These are phyloP conservation scores for Ylistrum balloti DNA, from an alignment of 1,140 invertebrate genomes.

Conservation along the genomic window DNA sequence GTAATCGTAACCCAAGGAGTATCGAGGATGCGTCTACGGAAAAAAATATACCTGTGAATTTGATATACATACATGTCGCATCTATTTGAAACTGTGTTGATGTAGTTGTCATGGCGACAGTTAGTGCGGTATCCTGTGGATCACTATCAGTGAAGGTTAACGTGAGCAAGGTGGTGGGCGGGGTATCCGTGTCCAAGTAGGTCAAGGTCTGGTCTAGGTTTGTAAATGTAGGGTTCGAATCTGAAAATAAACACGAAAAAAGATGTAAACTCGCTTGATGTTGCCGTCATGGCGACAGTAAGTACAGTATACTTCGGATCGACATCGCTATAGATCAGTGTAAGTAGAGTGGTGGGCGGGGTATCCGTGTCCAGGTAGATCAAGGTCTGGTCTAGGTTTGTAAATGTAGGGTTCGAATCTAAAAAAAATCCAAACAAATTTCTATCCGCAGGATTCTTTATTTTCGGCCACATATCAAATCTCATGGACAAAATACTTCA, in stretches of 20 bases:
- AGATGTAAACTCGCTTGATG: slow-evolving; percentile 41
- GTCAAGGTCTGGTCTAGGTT: slow-evolving; percentile 48
- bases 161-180: slow-evolving; percentile 13
- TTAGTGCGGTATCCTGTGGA: slow-evolving; percentile 12
- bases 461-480: too few relatives aligned
- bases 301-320: slow-evolving; percentile 2
- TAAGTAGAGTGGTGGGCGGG: slow-evolving; percentile 25
- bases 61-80: neutral
- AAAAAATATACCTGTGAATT: too few relatives aligned
- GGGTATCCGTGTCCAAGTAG: slow-evolving; percentile 40
- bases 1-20: too few relatives aligned
- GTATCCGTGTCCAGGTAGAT: slow-evolving; percentile 41
- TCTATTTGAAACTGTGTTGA: slow-evolving; percentile 14
- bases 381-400: slow-evolving; percentile 44
- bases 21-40: neutral
- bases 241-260: neutral
- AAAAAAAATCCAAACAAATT: too few relatives aligned
- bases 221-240: slow-evolving; percentile 42
- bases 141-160: slow-evolving; percentile 22
- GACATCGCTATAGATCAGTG: neutral
- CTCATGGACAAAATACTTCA: too few relatives aligned
- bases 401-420: slow-evolving; percentile 41
- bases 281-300: slow-evolving; percentile 35
- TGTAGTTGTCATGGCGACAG: slow-evolving; percentile 41
- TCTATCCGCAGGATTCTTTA: too few relatives aligned